Evolutionary conservation across 2,797 vertebrate species (phyloP).

Genomic region (Pyrocephalus nanus): DNA sequence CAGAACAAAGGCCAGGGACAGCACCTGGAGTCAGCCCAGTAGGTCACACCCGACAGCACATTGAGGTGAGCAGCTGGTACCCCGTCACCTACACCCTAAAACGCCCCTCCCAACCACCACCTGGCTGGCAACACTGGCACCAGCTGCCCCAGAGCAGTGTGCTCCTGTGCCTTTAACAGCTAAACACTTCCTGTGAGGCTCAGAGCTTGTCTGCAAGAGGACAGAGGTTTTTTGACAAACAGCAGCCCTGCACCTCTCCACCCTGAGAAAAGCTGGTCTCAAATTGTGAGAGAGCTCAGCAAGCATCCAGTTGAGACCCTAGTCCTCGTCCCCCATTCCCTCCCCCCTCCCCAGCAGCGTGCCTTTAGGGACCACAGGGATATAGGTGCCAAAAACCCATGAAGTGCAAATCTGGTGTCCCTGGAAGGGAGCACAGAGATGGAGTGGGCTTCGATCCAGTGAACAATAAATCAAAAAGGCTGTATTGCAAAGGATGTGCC

Average conservation of each 20-base stretch:
- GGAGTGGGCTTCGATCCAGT: background rate
- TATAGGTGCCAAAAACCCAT: background rate
- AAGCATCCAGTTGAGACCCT: background rate
- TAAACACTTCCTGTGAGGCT: background rate
- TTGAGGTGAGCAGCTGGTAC: background rate
- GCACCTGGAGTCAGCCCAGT: background rate
- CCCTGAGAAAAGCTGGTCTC: background rate
- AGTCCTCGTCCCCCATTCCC: too few relatives aligned
- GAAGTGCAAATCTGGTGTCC: background rate
- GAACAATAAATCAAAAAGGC: conserved; percentile 18
- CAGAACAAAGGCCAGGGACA: background rate
- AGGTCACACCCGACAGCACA: background rate
- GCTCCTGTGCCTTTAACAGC: background rate
- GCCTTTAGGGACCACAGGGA: background rate
- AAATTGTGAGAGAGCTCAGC: background rate
- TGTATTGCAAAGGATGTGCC: background rate
- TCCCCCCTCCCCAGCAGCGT: background rate
- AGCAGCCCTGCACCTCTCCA: background rate
- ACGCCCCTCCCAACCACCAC: background rate
- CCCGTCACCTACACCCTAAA: background rate
- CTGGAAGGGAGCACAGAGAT: background rate
- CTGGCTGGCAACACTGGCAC: background rate
- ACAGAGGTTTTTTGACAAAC: background rate
- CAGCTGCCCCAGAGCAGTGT: background rate
- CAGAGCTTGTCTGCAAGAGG: background rate